Base-by-base conservation (phyloP, 2,888 invertebrate genomes). In the Brachyptera risi region DNA sequence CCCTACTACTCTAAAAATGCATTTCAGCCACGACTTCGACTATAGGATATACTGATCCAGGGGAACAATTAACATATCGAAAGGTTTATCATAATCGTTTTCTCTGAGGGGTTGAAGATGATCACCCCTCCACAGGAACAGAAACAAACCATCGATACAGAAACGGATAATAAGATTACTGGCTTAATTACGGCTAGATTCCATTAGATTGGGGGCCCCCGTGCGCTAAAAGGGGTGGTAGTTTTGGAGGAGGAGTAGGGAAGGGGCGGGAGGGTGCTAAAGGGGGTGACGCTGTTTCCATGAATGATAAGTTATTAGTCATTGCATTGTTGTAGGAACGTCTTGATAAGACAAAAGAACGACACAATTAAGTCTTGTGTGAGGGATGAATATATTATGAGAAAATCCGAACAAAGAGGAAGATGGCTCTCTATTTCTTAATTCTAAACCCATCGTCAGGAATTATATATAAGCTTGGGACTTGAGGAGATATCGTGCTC, bases 121-220 rank as follows among this genome's bases (percentile, higher is more conserved):
- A 5, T 19, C 38, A 21, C 40, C 56, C 38, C 50, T 15, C 44
- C 37, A 35, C 21, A 57, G 57, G 49, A 49, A n/a, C 26, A 27
- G 31, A n/a, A 51, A n/a, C 19, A 50, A n/a, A 54, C 54, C 54
- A 59, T 63, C 59, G 59, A 63, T 50, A 57, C 59, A 56, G 58
- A 58, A 58, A 26, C 23, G 35, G 44, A 42, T 63, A 63, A 63
- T 51, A 49, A 63, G 60, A 63, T 63, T 59, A 63, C 38, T 50
- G 47, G 57, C 63, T 63, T 63, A 60, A 60, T 63, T 60, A 59
- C 57, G 21, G 17, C 50, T 35, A 57, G 63, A 63, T 63, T 63
- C 63, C 60, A 63, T 63, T 63, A 60, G 50, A 54, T 54, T 54
- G 54, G 15, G 19, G n/a, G n/a, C n/a, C n/a, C n/a, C n/a, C n/a